Conservation (phyloP, 2,888 invertebrate genomes). For the Drosophila demipolita region DNA sequence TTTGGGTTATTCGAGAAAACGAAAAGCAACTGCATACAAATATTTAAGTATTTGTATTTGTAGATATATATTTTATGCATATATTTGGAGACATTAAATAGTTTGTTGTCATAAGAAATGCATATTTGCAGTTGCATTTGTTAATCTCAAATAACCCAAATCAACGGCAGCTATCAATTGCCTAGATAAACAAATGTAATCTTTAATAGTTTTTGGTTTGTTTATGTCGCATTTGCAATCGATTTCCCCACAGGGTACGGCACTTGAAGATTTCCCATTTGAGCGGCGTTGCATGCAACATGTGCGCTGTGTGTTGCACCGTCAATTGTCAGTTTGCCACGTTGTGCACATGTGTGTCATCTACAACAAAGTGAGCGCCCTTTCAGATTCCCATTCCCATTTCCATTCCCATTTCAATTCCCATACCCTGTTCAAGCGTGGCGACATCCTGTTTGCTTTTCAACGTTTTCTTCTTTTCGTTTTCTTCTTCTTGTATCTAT, state of each 20-base stretch:
- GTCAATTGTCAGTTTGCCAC: constrained; percentile 53
- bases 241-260: constrained; percentile 54
- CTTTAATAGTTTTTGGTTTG: constrained; percentile 20
- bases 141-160: constrained; percentile 7
- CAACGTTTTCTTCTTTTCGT: constrained; percentile 42
- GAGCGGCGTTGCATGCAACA: constrained; percentile 17
- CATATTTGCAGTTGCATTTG: constrained; percentile 9
- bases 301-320: constrained; percentile 28
- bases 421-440: constrained; percentile 54
- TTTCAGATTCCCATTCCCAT: constrained; percentile 10
- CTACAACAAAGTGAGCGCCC: constrained; percentile 40
- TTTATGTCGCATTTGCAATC: constrained; percentile 38
- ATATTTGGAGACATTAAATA: neutral
- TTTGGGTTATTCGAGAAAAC: neutral
- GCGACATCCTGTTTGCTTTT: constrained; percentile 78
- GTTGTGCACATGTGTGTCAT: constrained; percentile 69
- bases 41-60: neutral
- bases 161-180: constrained; percentile 15
- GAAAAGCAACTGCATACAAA: constrained; percentile 4
- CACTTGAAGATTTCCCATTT: constrained; percentile 37
- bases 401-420: constrained; percentile 8
- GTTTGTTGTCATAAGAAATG: neutral
- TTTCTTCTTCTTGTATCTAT: constrained; percentile 36
- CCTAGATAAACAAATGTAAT: constrained; percentile 34
- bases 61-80: neutral